Evolutionary conservation across 2,888 invertebrate species (phyloP).

Genomic region (Rambutsinella grinnellia): DNA sequence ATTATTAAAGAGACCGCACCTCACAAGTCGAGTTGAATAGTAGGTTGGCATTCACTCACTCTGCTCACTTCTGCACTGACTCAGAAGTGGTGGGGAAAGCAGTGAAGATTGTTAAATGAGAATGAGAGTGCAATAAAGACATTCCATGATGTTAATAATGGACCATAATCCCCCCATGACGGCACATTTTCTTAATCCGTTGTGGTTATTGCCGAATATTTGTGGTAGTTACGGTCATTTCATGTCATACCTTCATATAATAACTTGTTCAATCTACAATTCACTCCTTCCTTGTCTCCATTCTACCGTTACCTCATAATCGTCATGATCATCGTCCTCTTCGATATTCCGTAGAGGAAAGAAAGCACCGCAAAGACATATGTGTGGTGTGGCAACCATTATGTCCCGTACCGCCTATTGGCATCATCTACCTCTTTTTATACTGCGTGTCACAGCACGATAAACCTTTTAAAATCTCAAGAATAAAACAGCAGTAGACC

Average conservation of each 20-base stretch:
- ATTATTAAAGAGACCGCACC: no score
- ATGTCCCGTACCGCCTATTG: constrained; percentile 37
- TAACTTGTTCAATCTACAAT: no score
- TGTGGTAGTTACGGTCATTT: constrained; percentile 52
- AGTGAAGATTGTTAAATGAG: constrained; percentile 59
- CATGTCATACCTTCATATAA: constrained; percentile 42
- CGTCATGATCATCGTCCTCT: no score
- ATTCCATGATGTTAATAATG: constrained; percentile 65
- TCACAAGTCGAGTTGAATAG: no score
- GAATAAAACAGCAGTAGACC: not conserved
- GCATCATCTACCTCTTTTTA: constrained; percentile 41
- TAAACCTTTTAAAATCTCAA: constrained; percentile 38
- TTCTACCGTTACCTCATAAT: no score
- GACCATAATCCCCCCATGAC: constrained; percentile 62
- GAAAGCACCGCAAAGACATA: no score
- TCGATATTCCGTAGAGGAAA: no score
- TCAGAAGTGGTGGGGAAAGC: no score
- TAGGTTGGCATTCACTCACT: no score
- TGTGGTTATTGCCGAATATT: constrained; percentile 62
- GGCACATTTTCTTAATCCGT: constrained; percentile 62
- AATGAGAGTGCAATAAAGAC: constrained; percentile 62
- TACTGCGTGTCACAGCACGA: constrained; percentile 37
- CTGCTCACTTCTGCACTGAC: no score
- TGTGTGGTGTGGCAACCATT: not conserved
- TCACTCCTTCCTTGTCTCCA: constrained; percentile 18